Evolutionary conservation across 1,140 invertebrate species (phyloP).

Genomic region (Pseudomyrmex pallidus): DNA sequence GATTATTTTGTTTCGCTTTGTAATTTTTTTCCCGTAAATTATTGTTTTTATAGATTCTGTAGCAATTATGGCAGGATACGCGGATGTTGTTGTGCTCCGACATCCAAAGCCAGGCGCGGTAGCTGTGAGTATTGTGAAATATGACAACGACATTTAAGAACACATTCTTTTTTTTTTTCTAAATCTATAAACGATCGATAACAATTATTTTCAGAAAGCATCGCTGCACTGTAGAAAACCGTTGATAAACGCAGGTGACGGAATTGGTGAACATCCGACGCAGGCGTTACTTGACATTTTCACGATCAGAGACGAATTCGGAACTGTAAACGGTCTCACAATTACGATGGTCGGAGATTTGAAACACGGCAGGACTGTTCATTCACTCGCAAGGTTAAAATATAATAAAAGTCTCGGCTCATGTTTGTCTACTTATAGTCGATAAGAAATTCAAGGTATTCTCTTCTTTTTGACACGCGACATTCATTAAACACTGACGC

Average conservation of each 20-base stretch:
- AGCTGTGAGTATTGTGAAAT: conserved; percentile 87
- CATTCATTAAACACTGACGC: background rate
- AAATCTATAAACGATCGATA: background rate
- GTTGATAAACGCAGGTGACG: conserved; percentile 99
- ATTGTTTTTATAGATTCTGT: conserved; percentile 89
- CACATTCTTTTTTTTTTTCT: conserved; percentile 24
- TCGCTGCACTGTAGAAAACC: conserved; percentile 93
- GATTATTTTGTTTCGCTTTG: background rate
- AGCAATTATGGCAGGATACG: conserved; percentile 93
- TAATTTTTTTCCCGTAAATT: background rate
- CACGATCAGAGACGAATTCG: conserved; percentile 99
- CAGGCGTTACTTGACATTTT: conserved; percentile 99
- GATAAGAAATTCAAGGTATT: background rate
- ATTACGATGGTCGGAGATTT: conserved; percentile 98
- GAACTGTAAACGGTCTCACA: conserved; percentile 98
- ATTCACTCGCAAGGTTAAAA: conserved; percentile 93
- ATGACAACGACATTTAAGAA: background rate
- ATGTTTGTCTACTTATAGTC: background rate
- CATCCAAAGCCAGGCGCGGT: conserved; percentile 98
- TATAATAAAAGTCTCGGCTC: background rate
- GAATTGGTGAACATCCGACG: conserved; percentile 98
- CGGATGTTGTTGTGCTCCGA: conserved; percentile 96
- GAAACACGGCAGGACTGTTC: conserved; percentile 98
- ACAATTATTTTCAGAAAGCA: conserved; percentile 87
- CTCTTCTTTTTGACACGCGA: background rate